Percentiles rank a stretch among this genome's conserved stretches.
phyloP scores from a whole-genome alignment of 1,140 invertebrate genomes.

The Bemisia tabaci region DNA sequence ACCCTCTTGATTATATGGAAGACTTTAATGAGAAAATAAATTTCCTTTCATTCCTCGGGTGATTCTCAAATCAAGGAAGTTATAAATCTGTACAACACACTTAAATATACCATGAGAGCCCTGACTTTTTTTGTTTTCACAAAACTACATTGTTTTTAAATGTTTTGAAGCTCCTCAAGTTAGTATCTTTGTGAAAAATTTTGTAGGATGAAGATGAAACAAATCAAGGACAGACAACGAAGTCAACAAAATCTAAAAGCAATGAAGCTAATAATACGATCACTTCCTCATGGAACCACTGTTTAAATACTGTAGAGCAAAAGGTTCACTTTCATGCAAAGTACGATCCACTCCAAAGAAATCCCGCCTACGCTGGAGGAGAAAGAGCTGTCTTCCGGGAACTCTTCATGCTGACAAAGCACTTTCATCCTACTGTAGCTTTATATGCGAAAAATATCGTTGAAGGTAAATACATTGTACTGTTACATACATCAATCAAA shows the following conservation, averaged over 20 bases:
- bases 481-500: not conserved
- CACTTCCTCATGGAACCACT: conserved; percentile 15
- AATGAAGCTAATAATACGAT: conserved; percentile 3
- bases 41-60: too few species aligned
- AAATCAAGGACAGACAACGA: not conserved
- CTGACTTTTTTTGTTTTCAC: too few species aligned
- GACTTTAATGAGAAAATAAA: too few species aligned
- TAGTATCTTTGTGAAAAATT: too few species aligned
- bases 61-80: too few species aligned
- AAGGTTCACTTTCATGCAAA: conserved; percentile 7
- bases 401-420: conserved; percentile 48
- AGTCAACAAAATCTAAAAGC: conserved; percentile 1
- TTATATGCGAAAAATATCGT: conserved; percentile 76
- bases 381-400: conserved; percentile 53
- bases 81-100: too few species aligned
- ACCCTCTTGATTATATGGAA: too few species aligned
- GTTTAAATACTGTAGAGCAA: not conserved
- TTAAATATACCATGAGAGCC: too few species aligned
- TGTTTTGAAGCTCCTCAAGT: too few species aligned
- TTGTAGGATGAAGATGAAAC: too few species aligned
- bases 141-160: too few species aligned
- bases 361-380: conserved; percentile 69
- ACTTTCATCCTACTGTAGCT: conserved; percentile 84
- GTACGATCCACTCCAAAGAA: conserved; percentile 53
- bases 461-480: conserved; percentile 38